A percentile compares a stretch with the other conserved stretches of the same genome.
Conservation (phyloP, 2,888 invertebrate species). For the Merodon equestris region DNA sequence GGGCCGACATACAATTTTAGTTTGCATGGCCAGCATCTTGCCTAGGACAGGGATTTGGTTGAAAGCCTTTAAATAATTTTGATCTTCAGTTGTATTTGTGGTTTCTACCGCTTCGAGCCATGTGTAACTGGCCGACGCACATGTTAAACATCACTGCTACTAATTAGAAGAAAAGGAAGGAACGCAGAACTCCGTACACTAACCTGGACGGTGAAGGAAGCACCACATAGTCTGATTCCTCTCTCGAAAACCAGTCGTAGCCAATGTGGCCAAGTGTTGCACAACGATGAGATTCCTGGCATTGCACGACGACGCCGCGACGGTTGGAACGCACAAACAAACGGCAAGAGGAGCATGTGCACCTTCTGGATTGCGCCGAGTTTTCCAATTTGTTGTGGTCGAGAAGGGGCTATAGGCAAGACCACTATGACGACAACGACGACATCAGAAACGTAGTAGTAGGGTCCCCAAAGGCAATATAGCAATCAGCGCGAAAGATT, state of each 20-base stretch:
- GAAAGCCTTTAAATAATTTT: too few relatives aligned
- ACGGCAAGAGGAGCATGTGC: neutral
- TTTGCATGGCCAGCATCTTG: neutral
- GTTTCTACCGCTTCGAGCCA: neutral
- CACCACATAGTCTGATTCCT: slow-evolving; percentile 48
- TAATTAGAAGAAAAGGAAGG: slow-evolving; percentile 55
- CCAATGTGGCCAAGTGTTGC: slow-evolving; percentile 39
- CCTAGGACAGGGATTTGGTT: too few relatives aligned
- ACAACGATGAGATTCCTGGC: slow-evolving; percentile 28
- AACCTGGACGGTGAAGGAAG: slow-evolving; percentile 54
- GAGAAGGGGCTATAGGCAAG: slow-evolving; percentile 18
- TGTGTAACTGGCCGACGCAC: slow-evolving; percentile 24
- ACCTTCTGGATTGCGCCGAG: slow-evolving; percentile 34
- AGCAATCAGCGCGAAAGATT: slow-evolving; percentile 67
- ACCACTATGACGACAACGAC: slow-evolving; percentile 3
- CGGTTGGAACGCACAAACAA: slow-evolving; percentile 15
- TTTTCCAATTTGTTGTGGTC: slow-evolving; percentile 53
- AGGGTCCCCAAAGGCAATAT: slow-evolving; percentile 58
- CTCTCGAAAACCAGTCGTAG: slow-evolving; percentile 16
- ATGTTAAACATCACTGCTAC: slow-evolving; percentile 12
- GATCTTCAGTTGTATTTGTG: too few relatives aligned
- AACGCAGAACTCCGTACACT: slow-evolving; percentile 24
- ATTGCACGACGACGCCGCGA: slow-evolving; percentile 4
- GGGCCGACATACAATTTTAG: slow-evolving; percentile 5
- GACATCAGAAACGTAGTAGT: slow-evolving; percentile 26